Conservation (phyloP, 1,140 invertebrate genomes). For the Pantala flavescens region DNA sequence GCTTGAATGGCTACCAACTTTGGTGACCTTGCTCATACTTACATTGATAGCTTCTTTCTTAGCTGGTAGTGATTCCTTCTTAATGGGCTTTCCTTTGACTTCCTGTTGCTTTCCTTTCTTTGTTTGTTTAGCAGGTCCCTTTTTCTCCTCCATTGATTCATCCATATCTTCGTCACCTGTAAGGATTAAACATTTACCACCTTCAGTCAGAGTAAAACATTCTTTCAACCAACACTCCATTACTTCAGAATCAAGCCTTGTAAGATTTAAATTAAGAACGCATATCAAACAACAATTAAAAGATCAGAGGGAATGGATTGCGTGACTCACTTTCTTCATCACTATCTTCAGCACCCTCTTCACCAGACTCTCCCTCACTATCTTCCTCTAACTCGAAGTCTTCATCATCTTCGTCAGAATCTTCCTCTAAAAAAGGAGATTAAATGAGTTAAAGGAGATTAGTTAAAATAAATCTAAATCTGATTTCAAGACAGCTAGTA, state of each 20-base stretch:
- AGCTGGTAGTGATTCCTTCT: neutral
- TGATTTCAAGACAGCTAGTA: too few species aligned
- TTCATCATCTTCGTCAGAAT: slow-evolving; percentile 1
- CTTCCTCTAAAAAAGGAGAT: neutral
- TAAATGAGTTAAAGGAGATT: neutral
- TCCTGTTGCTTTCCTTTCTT: neutral
- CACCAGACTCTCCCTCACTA: neutral
- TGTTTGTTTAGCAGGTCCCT: neutral
- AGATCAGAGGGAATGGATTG: too few species aligned
- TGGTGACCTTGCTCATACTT: neutral
- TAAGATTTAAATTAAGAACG: too few species aligned
- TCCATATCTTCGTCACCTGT: neutral
- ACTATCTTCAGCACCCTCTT: neutral
- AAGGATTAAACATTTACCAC: neutral
- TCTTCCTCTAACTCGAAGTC: neutral
- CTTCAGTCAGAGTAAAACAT: too few species aligned
- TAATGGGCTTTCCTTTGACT: neutral
- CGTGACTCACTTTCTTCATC: neutral
- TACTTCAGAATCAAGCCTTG: too few species aligned
- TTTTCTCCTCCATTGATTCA: neutral
- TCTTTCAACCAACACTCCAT: too few species aligned
- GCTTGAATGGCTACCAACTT: neutral
- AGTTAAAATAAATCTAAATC: too few species aligned
- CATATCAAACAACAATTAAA: too few species aligned
- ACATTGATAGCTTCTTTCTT: neutral